Percentiles rank a stretch among this genome's conserved stretches.
Conservation (phyloP, 2,888 invertebrate species). For the Operophtera brumata region DNA sequence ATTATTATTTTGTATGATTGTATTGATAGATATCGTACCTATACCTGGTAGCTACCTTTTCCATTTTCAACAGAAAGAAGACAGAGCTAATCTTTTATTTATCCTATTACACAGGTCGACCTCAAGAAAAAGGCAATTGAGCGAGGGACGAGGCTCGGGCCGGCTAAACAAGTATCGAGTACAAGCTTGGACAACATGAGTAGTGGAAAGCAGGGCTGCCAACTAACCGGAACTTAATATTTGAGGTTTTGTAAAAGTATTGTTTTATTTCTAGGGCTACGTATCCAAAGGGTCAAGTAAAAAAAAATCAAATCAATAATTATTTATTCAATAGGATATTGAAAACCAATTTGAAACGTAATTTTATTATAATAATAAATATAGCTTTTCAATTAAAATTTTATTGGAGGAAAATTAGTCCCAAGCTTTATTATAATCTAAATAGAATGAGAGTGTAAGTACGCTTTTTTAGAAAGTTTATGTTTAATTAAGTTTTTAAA, state of each 20-base stretch:
- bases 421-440: no score
- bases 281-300: no score
- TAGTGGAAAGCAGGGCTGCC: slow-evolving; percentile 43
- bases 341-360: no score
- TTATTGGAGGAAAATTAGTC: no score
- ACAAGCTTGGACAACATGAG: slow-evolving; percentile 65
- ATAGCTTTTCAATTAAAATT: no score
- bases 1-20: not conserved
- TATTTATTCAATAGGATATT: no score
- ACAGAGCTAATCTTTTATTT: slow-evolving; percentile 73
- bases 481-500: no score
- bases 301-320: no score
- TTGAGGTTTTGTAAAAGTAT: not conserved
- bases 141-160: slow-evolving; percentile 49
- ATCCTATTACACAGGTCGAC: slow-evolving; percentile 72
- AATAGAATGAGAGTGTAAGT: no score
- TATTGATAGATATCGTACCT: not conserved
- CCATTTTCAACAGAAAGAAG: slow-evolving; percentile 64
- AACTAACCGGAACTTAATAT: not conserved
- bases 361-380: no score
- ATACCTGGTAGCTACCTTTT: slow-evolving; percentile 37
- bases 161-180: slow-evolving; percentile 63
- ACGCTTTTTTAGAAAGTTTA: no score
- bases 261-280: not conserved
- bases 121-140: slow-evolving; percentile 76